Base-by-base conservation (phyloP, 2,888 invertebrate species). In the Ophion costatus region DNA sequence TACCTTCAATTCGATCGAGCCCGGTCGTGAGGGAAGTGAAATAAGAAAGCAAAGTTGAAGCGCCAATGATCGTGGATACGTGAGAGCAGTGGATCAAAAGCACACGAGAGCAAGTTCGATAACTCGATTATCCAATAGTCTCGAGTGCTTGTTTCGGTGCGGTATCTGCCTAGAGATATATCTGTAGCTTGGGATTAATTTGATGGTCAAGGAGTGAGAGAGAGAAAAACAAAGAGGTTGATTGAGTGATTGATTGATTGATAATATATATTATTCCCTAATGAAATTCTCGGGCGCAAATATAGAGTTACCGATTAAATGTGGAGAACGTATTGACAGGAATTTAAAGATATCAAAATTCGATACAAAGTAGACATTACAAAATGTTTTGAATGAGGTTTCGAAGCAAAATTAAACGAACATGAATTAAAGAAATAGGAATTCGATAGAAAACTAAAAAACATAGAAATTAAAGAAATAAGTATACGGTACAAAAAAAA, bases 111-210 rank as follows among this genome's bases (percentile, higher is more conserved):
- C 51, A 83, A 87, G 86, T 85, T 86, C 86, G 86, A 89, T 88
- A 83, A 87, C 82, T 86, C 78, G 86, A 90, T 90, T 85, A 85
- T 82, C 82, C 85, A 73, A 78, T 84, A 81, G 80, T 74, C 80
- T 66, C 61, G 61, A 42, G 71, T 51, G 71, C 42, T 63, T 80
- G 77, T 85, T 74, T 61, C 74, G 56, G 59, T 45, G 70, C 10
- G 57, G 61, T 78, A 10, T 61, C 38, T 57, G 80, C 80, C 63
- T 22, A 33, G 75, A 74, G 75, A 64, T 79, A 82, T 88, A 88
- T 89, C 87, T 86, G 88, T 88, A 88, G 88, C 86, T 80, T 78
- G 75, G 82, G 77, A 90, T 90, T 90, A 89, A 89, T 90, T 90
- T 89, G 88, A 90, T 87, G 87, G 83, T 79, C 77, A 69, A 80